A percentile compares a stretch with the other conserved stretches of the same genome.
Evolutionary conservation across 2,888 invertebrate species (phyloP).

Genomic region (Dromius quadrimaculatus): DNA sequence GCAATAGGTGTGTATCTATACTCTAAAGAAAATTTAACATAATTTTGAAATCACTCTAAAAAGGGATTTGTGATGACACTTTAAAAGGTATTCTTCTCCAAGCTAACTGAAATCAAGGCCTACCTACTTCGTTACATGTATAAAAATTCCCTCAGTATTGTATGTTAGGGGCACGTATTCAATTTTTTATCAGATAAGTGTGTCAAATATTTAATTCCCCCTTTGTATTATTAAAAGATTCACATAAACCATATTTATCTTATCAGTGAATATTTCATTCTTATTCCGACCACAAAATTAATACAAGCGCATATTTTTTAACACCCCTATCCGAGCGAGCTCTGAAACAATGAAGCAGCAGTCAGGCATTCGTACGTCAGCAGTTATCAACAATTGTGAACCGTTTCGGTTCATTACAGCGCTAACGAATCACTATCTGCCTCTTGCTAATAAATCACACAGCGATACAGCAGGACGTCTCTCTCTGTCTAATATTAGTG

Average conservation of each 20-base stretch:
- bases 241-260: constrained; percentile 29
- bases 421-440: constrained; percentile 52
- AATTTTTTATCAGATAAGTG: no score
- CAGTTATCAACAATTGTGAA: constrained; percentile 53
- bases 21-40: no score
- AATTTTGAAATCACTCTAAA: no score
- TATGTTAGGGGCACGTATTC: no score
- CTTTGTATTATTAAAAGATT: no score
- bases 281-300: constrained; percentile 18
- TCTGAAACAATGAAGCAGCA: constrained; percentile 50
- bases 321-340: constrained; percentile 15
- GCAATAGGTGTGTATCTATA: no score
- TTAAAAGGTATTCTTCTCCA: no score
- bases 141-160: no score
- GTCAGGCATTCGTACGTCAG: constrained; percentile 45
- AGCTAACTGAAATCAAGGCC: no score
- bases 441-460: constrained; percentile 50
- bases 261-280: constrained; percentile 11
- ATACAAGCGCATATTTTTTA: constrained; percentile 37
- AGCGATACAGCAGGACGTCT: constrained; percentile 41
- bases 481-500: background rate
- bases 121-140: no score
- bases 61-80: no score
- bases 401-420: constrained; percentile 53
- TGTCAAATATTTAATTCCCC: no score